Evolutionary conservation across 2,888 invertebrate species (phyloP), one percentile per base, ranked within the genome.

Genomic region (Drosophila mayaguana): DNA sequence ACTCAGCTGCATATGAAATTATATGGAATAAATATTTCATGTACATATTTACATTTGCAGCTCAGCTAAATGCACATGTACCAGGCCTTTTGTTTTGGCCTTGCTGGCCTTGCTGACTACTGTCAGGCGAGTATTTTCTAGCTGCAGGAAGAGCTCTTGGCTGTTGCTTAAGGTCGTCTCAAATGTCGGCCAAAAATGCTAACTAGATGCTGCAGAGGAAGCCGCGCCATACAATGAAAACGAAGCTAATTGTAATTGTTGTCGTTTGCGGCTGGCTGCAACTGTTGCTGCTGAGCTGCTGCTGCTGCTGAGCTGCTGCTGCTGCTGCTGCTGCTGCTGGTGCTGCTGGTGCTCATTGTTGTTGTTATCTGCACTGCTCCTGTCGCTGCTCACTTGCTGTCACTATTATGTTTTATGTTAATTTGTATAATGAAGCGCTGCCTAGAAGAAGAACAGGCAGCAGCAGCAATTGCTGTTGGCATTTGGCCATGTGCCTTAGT

Each of bases 211-310:
- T 69, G 88, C 79, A 84, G 84, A 86, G 82, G 84, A 88, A 88
- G 81, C 74, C 53, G 18, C 74, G 66, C 71, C 63, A 69, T 72
- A 82, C 80, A 86, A 86, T 86, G 69, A 80, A 84, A 50, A 88
- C 79, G 75, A 83, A 75, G 87, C 89, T 88, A 87, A 88, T 88
- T 87, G 89, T 87, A 87, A 86, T 87, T 88, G 89, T 87, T 87
- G 87, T 86, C 74, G 77, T 82, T 84, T 55, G 88, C 72, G 77
- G 83, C 81, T 40, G 25, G 38, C 88, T 85, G 68, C 63, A 81
- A 77, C 38, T 28, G 62, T 25, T 62, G 43, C 63, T 25, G 46
- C 32, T 38, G 51, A 38, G 64, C 40, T 50, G 36, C 40, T 56
- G 66, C 48, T 53, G 64, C 43, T 14, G 36, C 36, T 38, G 51